phyloP scores from a whole-genome alignment of 2,113 vertebrate species.

The Motacilla alba region DNA sequence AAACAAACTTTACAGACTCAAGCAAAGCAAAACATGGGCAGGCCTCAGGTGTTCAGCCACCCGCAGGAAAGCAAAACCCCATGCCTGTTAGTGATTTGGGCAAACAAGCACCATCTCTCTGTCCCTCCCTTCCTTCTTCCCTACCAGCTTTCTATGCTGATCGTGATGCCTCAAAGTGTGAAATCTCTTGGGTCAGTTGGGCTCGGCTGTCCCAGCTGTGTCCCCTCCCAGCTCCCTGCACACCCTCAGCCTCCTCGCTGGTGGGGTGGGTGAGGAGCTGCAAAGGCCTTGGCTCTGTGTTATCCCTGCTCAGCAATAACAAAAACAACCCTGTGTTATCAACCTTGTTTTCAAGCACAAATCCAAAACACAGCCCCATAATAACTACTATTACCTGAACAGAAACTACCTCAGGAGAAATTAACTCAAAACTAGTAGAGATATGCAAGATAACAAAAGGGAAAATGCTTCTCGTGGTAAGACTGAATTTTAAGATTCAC shows the following conservation, averaged over 20 bases:
- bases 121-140: background rate
- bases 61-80: background rate
- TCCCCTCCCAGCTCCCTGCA: background rate
- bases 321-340: background rate
- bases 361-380: background rate
- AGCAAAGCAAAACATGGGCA: background rate
- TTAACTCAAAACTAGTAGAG: background rate
- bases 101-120: background rate
- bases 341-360: background rate
- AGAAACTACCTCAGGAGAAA: background rate
- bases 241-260: fast-evolving
- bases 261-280: background rate
- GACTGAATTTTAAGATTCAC: background rate
- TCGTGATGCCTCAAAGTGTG: fast-evolving
- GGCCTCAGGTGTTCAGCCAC: background rate
- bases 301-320: background rate
- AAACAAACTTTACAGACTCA: background rate
- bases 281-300: background rate
- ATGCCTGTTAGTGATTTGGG: too few relatives aligned
- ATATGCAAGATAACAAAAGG: background rate
- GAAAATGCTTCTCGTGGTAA: background rate
- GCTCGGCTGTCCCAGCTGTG: background rate
- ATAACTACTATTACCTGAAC: background rate
- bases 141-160: too few relatives aligned
- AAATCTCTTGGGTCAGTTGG: fast-evolving